Conservation (phyloP, 1,140 invertebrate genomes). For the Dinoponera quadriceps region DNA sequence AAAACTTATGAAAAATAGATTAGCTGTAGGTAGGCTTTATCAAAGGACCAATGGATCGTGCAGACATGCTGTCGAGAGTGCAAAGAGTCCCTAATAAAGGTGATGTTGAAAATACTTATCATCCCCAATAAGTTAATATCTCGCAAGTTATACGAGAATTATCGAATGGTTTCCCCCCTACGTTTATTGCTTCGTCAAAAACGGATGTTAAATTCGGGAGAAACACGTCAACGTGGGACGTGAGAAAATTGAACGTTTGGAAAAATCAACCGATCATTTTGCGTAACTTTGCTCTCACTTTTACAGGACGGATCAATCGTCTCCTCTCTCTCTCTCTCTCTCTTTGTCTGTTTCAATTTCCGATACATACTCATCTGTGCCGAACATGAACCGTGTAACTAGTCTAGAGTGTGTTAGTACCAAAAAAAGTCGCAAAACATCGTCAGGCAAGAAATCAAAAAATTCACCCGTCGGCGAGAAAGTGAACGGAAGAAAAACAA, state of each 20-base stretch:
- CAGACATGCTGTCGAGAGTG: constrained; percentile 69
- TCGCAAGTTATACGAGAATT: background rate
- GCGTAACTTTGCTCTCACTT: no score
- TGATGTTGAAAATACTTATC: constrained; percentile 10
- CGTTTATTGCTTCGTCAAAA: no score
- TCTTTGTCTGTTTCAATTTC: no score
- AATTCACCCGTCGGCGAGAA: constrained; percentile 66
- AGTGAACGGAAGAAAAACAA: background rate
- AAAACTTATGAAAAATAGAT: constrained; percentile 17
- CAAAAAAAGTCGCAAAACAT: constrained; percentile 81
- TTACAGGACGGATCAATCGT: no score
- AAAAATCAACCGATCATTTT: no score
- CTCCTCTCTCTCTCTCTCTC: no score
- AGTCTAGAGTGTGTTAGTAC: constrained; percentile 77
- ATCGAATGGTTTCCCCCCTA: no score
- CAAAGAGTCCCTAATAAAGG: constrained; percentile 22
- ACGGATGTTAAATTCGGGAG: no score
- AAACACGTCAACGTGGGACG: no score
- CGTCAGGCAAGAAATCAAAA: constrained; percentile 77
- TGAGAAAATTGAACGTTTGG: no score
- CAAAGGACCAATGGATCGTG: constrained; percentile 66
- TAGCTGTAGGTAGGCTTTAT: constrained; percentile 21
- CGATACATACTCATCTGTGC: constrained; percentile 76
- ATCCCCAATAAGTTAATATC: background rate
- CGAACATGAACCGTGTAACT: constrained; percentile 77